phyloP scores from a whole-genome alignment of 2,888 invertebrate genomes.

The Drosophila falleni region DNA sequence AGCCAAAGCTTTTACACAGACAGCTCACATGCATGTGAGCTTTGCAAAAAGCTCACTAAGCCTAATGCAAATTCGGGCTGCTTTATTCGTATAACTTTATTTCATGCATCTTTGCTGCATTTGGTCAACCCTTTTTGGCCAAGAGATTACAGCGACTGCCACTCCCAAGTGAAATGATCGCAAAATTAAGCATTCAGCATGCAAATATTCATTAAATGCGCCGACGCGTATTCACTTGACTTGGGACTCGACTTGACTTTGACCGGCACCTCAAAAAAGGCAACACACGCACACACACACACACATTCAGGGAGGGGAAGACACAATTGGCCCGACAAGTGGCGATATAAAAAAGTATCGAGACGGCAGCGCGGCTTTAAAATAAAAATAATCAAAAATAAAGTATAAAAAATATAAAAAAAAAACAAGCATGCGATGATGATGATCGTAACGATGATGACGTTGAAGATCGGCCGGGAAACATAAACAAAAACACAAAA shows the following conservation, averaged over 20 bases:
- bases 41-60: conserved; percentile 36
- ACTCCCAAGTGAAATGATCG: conserved; percentile 47
- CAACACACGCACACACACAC: conserved; percentile 31
- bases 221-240: conserved; percentile 36
- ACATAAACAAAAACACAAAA: conserved; percentile 29
- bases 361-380: conserved; percentile 67
- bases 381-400: conserved; percentile 80
- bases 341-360: conserved; percentile 66
- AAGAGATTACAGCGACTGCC: conserved; percentile 23
- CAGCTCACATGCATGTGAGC: conserved; percentile 6
- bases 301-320: not conserved
- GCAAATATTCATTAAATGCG: conserved; percentile 74
- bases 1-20: conserved; percentile 8
- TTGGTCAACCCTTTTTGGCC: conserved; percentile 9
- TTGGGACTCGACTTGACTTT: conserved; percentile 58
- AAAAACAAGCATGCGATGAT: conserved; percentile 66
- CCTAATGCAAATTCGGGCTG: conserved; percentile 3
- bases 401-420: conserved; percentile 50
- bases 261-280: conserved; percentile 72
- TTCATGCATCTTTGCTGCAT: conserved; percentile 13
- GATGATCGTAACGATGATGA: conserved; percentile 32
- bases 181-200: conserved; percentile 76
- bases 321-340: conserved; percentile 65
- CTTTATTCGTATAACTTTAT: not conserved
- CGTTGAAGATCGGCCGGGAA: conserved; percentile 43